These are phyloP conservation scores for Morus bassanus DNA, from an alignment of 2,797 vertebrate genomes.

Conservation along the genomic window DNA sequence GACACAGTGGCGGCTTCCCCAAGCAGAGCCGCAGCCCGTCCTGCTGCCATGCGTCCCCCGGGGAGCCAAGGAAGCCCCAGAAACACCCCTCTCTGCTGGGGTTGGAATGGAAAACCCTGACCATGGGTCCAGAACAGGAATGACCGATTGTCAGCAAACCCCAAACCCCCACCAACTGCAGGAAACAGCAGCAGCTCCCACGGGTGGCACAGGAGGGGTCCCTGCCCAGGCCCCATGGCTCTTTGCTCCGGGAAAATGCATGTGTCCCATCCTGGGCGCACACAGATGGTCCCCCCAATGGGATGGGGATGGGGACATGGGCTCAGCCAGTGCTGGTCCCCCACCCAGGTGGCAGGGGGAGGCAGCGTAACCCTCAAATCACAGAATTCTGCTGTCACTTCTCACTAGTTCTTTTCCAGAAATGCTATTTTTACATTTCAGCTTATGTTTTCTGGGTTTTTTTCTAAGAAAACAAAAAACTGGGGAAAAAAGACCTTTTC, in stretches of 20 bases:
- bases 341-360: background rate
- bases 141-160: background rate
- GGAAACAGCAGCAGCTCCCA: background rate
- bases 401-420: background rate
- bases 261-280: background rate
- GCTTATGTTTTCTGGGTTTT: background rate
- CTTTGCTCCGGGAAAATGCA: background rate
- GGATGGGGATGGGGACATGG: background rate
- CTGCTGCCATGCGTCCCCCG: accelerated
- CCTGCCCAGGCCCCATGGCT: background rate
- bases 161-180: no score
- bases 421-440: background rate
- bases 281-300: accelerated
- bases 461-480: background rate
- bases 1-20: background rate
- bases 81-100: background rate
- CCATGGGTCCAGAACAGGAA: background rate
- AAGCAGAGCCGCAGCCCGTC: background rate
- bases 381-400: background rate
- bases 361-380: background rate
- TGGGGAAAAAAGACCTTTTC: background rate
- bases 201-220: accelerated
- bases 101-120: background rate
- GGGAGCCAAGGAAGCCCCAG: background rate
- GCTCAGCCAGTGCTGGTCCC: background rate